Percentiles rank a stretch among this genome's conserved stretches.
Conservation (phyloP, 2,113 vertebrate genomes). For the Grammomys surdaster region DNA sequence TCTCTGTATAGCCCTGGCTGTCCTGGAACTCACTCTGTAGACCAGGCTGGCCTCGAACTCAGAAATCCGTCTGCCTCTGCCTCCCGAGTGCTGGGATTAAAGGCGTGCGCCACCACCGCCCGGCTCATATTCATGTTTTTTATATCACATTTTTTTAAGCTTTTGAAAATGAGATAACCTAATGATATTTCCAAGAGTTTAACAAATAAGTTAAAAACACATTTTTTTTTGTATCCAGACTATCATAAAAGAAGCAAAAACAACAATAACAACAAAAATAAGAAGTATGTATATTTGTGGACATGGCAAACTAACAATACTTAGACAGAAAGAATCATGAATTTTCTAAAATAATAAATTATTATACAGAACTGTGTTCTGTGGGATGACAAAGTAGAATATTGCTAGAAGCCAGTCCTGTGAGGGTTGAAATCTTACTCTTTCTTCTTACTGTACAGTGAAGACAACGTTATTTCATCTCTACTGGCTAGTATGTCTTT, state of each 20-base stretch:
- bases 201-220: conserved; percentile 33
- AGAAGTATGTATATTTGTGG: background rate
- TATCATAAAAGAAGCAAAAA: conserved; percentile 21
- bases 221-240: background rate
- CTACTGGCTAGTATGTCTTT: background rate
- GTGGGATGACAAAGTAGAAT: background rate
- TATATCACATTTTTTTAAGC: conserved; percentile 60
- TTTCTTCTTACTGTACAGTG: background rate
- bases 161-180: conserved; percentile 66
- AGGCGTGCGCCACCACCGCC: no score
- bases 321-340: background rate
- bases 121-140: background rate
- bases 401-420: background rate
- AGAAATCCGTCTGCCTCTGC: no score
- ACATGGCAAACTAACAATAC: background rate
- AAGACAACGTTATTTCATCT: conserved; percentile 30
- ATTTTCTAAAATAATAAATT: background rate
- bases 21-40: no score
- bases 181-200: conserved; percentile 35
- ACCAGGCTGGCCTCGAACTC: no score
- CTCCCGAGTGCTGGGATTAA: no score
- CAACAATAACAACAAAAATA: background rate
- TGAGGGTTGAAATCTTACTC: background rate
- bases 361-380: background rate
- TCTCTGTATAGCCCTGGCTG: no score